These are phyloP conservation scores for Creontiades dilutus DNA, from an alignment of 2,888 invertebrate species.

Conservation along the genomic window DNA sequence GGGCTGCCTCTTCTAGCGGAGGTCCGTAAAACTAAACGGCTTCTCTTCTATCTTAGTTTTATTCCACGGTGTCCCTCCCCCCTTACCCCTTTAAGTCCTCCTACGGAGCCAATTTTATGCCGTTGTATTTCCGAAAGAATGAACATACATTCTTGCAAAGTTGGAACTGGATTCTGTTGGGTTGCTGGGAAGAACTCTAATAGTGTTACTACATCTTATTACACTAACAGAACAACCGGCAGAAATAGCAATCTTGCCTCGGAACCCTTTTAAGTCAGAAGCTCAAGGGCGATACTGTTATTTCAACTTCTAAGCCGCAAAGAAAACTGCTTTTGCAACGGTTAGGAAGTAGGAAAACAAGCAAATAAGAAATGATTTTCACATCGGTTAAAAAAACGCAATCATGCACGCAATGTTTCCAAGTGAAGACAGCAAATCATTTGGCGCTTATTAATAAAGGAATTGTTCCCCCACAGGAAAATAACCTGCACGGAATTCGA, in stretches of 20 bases:
- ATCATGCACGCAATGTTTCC: too few relatives aligned
- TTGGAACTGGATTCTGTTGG: not conserved
- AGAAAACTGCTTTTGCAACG: too few relatives aligned
- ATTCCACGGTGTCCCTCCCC: not conserved
- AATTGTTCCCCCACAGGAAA: too few relatives aligned
- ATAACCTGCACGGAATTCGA: too few relatives aligned
- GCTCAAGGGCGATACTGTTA: not conserved
- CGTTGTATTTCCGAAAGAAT: not conserved
- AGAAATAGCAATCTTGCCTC: not conserved
- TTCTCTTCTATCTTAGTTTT: constrained; percentile 17
- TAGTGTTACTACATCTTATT: not conserved
- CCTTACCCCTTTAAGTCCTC: not conserved
- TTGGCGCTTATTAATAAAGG: too few relatives aligned
- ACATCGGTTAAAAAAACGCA: too few relatives aligned
- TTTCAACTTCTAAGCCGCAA: not conserved
- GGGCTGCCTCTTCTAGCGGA: not conserved
- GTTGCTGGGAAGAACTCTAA: not conserved
- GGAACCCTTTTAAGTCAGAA: not conserved
- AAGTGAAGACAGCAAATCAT: too few relatives aligned
- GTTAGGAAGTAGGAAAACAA: too few relatives aligned
- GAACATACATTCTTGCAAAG: not conserved
- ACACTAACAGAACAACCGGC: not conserved
- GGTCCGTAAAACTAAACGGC: constrained; percentile 27
- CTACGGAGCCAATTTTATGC: not conserved
- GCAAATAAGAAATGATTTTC: too few relatives aligned